Conservation (phyloP, 1,140 invertebrate genomes). For the Brachionus manjavacas region DNA sequence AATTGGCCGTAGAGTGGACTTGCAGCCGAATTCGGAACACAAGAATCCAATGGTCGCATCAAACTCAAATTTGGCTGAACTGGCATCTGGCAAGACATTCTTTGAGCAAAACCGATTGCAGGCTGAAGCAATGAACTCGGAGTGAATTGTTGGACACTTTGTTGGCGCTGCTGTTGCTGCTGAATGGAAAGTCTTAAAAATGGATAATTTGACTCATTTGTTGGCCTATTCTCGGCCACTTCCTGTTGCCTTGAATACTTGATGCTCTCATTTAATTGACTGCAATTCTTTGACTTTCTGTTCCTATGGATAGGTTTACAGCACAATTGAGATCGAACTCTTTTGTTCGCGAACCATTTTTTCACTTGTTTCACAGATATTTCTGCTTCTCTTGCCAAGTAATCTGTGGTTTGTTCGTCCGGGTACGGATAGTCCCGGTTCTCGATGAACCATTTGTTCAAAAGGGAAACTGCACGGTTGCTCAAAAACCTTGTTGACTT, state of each 20-base stretch:
- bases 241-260: neutral
- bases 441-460: constrained; percentile 36
- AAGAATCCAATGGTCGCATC: neutral
- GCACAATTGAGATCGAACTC: constrained; percentile 39
- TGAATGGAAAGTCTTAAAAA: neutral
- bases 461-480: neutral
- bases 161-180: neutral
- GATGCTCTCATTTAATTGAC: neutral
- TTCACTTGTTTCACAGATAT: constrained; percentile 42
- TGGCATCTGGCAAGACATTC: neutral
- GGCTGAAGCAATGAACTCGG: neutral
- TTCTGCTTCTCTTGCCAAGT: constrained; percentile 35
- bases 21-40: neutral
- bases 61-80: neutral
- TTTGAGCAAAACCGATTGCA: neutral
- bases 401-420: constrained; percentile 31
- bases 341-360: constrained; percentile 43
- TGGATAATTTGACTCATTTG: neutral
- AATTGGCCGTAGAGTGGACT: neutral
- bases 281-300: neutral
- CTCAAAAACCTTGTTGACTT: constrained; percentile 31
- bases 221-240: neutral
- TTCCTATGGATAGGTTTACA: constrained; percentile 35
- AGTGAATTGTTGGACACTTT: neutral
- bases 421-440: constrained; percentile 43